phyloP scores from a whole-genome alignment of 2,113 vertebrate species.

The Cynocephalus volans region DNA sequence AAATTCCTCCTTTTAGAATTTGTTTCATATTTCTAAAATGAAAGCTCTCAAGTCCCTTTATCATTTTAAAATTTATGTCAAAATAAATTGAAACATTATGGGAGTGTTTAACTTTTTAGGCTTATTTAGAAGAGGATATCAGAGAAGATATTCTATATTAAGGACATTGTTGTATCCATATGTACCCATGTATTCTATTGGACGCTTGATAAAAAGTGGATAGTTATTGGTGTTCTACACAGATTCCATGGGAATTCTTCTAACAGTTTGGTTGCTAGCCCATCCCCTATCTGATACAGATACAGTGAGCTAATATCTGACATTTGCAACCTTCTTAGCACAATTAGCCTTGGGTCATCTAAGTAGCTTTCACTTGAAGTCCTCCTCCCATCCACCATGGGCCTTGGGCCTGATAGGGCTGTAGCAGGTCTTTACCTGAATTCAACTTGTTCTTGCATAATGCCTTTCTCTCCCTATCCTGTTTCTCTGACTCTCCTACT shows the following conservation, averaged over 20 bases:
- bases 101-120: not conserved
- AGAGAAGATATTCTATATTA: not conserved
- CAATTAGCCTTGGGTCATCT: not conserved
- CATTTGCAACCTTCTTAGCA: not conserved
- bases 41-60: conserved; percentile 1
- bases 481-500: conserved; percentile 13
- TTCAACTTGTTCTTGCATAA: not conserved
- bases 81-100: conserved; percentile 47
- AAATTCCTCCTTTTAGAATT: conserved; percentile 49
- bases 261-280: not conserved
- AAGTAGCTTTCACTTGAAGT: not conserved
- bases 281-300: not conserved
- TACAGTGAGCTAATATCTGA: not conserved
- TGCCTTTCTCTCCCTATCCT: not conserved
- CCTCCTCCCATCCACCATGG: not conserved
- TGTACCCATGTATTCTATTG: not conserved
- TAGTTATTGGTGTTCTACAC: not conserved
- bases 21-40: conserved; percentile 49
- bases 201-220: not conserved
- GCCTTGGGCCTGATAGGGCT: not conserved
- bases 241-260: not conserved
- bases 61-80: not conserved
- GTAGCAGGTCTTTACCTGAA: not conserved
- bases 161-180: not conserved
- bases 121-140: not conserved